Evolutionary conservation across 37 sponge, comb jelly and placozoan genomes (phyloP), one percentile per base, ranked within the genome.

Genomic region (Bolinopsis microptera): DNA sequence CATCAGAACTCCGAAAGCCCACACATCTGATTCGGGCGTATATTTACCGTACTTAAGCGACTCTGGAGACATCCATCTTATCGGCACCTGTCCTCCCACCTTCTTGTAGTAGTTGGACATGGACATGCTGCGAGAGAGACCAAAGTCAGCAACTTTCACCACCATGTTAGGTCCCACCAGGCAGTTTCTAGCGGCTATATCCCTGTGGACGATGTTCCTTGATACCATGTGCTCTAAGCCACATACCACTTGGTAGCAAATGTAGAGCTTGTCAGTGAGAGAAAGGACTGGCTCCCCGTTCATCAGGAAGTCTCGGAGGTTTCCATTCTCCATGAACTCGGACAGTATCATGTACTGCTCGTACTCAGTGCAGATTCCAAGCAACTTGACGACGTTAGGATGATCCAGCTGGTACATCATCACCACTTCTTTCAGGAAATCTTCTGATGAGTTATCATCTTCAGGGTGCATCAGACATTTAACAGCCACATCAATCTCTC

Each of bases 121-220:
- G 8, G 28, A 5, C 26, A 74, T 22, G 27, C 76, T n/a, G 26
- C 28, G 24, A 25, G 76, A 74, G 24, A 74, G 28, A 13, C 76
- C 76, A 74, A 74, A 74, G 76, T 74, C 76, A 22, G 76, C 76
- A 74, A 74, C 76, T 27, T 74, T 74, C 26, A 74, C 76, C 13
- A 74, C 28, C 13, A 74, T 22, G 28, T 74, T 74, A 16, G 24
- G 5, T 74, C 76, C 76, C 13, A 74, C 76, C 28, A 74, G 76
- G 28, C 76, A 74, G 76, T 74, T 74, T 26, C 76, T 13, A n/a
- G 76, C 76, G 24, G 76, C 76, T 25, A 74, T 74, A n/a, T 74
- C 76, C 27, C 76, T 22, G 76, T 74, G 76, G 8, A 74, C 28
- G 8, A 74, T 74, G 27, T 74, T 27, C 22, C 28, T 22, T 26